Conservation (phyloP, 2,888 invertebrate genomes). For the Caenorhabditis sp. region DNA sequence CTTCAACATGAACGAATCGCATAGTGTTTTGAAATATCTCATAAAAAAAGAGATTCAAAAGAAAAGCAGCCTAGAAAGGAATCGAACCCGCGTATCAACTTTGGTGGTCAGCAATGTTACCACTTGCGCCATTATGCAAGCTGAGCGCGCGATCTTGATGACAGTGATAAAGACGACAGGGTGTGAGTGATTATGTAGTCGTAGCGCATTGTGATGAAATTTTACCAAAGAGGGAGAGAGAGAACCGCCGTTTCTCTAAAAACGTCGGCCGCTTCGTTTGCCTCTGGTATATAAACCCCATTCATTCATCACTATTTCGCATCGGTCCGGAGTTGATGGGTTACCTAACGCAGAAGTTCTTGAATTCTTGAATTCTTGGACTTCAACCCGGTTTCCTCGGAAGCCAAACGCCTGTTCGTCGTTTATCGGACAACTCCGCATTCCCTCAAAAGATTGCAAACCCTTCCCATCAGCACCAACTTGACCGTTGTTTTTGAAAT, state of each 20-base stretch:
- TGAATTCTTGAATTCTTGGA: neutral
- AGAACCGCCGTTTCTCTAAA: neutral
- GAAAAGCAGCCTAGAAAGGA: too few relatives aligned
- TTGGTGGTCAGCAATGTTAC: too few relatives aligned
- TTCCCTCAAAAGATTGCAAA: neutral
- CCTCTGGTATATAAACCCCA: constrained; percentile 11
- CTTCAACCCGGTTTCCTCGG: neutral
- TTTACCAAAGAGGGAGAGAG: constrained; percentile 13
- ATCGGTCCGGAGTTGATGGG: constrained; percentile 34
- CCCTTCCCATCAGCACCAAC: constrained; percentile 27
- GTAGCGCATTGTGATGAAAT: too few relatives aligned
- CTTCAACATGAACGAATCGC: too few relatives aligned
- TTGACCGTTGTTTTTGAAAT: constrained; percentile 9
- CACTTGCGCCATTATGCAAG: too few relatives aligned
- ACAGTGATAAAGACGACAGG: too few relatives aligned
- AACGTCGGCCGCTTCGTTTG: constrained; percentile 9
- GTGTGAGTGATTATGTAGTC: too few relatives aligned
- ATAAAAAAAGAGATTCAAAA: too few relatives aligned
- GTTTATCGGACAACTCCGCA: neutral
- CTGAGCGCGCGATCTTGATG: too few relatives aligned
- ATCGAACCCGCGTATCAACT: too few relatives aligned
- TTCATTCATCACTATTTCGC: neutral
- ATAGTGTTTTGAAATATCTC: too few relatives aligned
- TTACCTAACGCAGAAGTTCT: neutral
- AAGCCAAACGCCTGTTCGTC: constrained; percentile 5